Base-by-base conservation (phyloP, 2,888 invertebrate species). In the Zootermopsis nevadensis region DNA sequence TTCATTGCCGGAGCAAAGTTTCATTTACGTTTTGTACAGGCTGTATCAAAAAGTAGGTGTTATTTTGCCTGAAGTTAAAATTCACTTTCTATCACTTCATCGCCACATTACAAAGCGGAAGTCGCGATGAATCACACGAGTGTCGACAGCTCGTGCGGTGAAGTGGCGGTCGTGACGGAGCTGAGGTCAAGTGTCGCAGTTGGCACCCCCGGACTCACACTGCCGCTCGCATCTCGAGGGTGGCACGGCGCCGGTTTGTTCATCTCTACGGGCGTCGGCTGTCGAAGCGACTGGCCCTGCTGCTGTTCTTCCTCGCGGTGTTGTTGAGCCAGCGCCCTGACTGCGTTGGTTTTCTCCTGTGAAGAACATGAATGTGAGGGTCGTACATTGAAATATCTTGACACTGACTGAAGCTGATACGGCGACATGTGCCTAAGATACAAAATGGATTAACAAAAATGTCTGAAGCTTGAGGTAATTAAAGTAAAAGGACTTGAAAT, bases 311-410 rank as follows among this genome's bases (percentile, higher is more conserved):
- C 85, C 38, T 82, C 69, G 15, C 77, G 77, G 33, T 84, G 83
- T 84, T 89, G 90, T 67, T 88, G 92, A 88, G 91, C 91, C 15
- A 92, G 88, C 15, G 94, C 94, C 87, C 94, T 94, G 48, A 96
- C 95, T 81, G 96, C 93, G 86, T 95, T 96, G 0, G 96, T 96
- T 90, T 96, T 96, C 89, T 96, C 96, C 91, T 91, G 86, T 4
- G 86, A 85, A 72, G 48, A 48, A 19, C 19, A 15, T 48, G 19
- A 1, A 48, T 48, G 19, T 42, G 6, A 42, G 12, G 19, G 19
- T 19, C 1, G 4, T 3, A 48, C 19, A 15, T 1, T 15, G 19
- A 48, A 7, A 48, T n/a, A 19, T 19, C 15, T 19, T 48, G 19
- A 19, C 8, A 2, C 42, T 15, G 8, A 42, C 42, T 1, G 8